Base-by-base conservation (phyloP, 2,113 vertebrate genomes). In the Bagarius yarrelli region DNA sequence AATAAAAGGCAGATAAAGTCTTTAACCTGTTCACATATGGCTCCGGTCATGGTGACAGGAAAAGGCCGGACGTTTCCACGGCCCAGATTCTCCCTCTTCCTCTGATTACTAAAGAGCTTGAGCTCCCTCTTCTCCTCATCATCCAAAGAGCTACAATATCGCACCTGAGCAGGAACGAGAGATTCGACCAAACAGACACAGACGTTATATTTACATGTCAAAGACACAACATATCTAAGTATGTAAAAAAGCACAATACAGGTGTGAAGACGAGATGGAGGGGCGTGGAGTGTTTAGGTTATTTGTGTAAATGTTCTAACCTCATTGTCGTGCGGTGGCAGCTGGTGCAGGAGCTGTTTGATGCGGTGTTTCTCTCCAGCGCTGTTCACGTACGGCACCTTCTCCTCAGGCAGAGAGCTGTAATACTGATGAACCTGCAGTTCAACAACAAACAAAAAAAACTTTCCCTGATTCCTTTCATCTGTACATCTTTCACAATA, bases 271-370 rank as follows among this genome's bases (percentile, higher is more conserved):
- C 4, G 44, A 47, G 44, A 6, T 8, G 44, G 44, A 11, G 8
- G 44, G 44, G 11, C 9, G 9, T 47, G 44, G 44, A 47, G 44
- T 47, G 44, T 47, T 47, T 47, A 11, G 44, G 44, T 47, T 47
- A 11, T 4, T 1, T 47, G 44, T 47, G 27, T 19, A 12, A 32
- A 13, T 6, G 69, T 52, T 90, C 94, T 94, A 86, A 98, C 98
- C 96, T 99, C 97, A 91, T 98, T 99, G 96, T 99, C 97, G 9
- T 99, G 98, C 0, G 98, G 98, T 0, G 98, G 98, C 83, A 99
- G 94, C 91, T 99, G 98, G 87, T 99, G 95, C 76, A 99, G 90
- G 57, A 99, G 96, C 92, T 99, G 97, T 83, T 97, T 98, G 89
- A 99, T 98, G 50, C 97, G 94, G 83, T 96, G 94, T 86, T 99